Conservation (phyloP, 2,888 invertebrate species). For the Sepioteuthis lessoniana region DNA sequence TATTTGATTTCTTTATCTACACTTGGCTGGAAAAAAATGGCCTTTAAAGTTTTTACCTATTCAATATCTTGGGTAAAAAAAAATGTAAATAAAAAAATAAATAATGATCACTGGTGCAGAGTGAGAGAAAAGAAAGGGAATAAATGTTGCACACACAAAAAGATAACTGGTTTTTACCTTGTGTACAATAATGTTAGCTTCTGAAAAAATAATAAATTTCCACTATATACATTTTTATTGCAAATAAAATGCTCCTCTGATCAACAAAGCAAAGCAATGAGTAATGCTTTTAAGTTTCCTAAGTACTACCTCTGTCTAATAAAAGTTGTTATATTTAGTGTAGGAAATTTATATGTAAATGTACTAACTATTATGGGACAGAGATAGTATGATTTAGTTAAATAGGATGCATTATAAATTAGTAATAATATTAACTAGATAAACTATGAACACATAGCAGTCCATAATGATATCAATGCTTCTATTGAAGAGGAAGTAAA, state of each 20-base stretch:
- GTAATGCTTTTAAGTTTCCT: not conserved
- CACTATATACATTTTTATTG: not conserved
- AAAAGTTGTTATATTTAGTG: no score
- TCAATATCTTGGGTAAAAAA: not conserved
- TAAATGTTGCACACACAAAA: not conserved
- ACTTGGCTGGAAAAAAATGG: not conserved
- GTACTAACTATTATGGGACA: no score
- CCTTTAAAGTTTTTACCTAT: not conserved
- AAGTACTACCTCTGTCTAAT: no score
- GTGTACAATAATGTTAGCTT: not conserved
- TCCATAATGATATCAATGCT: no score
- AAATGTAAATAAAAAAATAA: no score
- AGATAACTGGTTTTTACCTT: not conserved
- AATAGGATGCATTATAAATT: no score
- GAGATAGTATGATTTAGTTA: no score
- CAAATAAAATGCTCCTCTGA: not conserved
- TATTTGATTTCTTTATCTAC: not conserved
- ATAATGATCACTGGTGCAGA: not conserved
- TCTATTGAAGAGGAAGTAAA: no score
- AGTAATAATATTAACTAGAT: no score
- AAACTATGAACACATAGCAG: no score
- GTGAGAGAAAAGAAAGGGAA: not conserved
- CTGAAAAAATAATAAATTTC: not conserved
- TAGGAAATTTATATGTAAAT: no score
- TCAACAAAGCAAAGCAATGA: not conserved